Evolutionary conservation across 2,888 invertebrate species (phyloP).

Genomic region (Hartigia nigra): DNA sequence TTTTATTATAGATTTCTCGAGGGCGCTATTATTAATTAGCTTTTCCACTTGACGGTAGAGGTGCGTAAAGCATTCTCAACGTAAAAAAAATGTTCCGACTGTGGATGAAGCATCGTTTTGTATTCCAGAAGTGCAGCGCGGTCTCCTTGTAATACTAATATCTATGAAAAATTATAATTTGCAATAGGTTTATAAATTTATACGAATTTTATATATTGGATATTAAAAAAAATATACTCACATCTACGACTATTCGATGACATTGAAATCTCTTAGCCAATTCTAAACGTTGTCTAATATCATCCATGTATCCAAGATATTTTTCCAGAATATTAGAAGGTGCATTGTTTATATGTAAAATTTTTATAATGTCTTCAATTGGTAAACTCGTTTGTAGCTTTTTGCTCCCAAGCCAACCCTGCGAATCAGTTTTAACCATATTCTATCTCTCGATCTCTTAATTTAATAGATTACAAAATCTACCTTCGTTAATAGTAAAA

Average conservation of each 20-base stretch:
- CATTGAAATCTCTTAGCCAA: conserved; percentile 75
- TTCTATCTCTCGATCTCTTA: not conserved
- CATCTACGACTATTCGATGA: conserved; percentile 75
- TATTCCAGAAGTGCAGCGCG: conserved; percentile 72
- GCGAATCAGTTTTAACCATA: not conserved
- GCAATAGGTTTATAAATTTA: not conserved
- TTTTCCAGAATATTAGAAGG: conserved; percentile 67
- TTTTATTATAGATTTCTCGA: not conserved
- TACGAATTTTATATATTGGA: not conserved
- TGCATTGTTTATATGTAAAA: conserved; percentile 62
- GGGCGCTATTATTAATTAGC: conserved; percentile 24
- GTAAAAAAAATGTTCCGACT: conserved; percentile 78
- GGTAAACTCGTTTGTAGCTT: conserved; percentile 65
- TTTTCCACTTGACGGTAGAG: conserved; percentile 59
- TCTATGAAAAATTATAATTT: conserved; percentile 42
- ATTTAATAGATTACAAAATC: conserved; percentile 13
- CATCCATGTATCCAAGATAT: conserved; percentile 70
- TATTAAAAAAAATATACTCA: conserved; percentile 40
- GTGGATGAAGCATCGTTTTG: conserved; percentile 71
- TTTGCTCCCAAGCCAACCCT: conserved; percentile 67
- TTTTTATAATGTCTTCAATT: conserved; percentile 66
- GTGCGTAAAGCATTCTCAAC: conserved; percentile 77
- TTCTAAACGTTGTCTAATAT: conserved; percentile 70
- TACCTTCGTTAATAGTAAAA: conserved; percentile 74
- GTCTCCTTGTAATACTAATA: conserved; percentile 72